Evolutionary conservation across 2,113 vertebrate species (phyloP), one percentile per base, ranked within the genome.

Genomic region (Parus major): DNA sequence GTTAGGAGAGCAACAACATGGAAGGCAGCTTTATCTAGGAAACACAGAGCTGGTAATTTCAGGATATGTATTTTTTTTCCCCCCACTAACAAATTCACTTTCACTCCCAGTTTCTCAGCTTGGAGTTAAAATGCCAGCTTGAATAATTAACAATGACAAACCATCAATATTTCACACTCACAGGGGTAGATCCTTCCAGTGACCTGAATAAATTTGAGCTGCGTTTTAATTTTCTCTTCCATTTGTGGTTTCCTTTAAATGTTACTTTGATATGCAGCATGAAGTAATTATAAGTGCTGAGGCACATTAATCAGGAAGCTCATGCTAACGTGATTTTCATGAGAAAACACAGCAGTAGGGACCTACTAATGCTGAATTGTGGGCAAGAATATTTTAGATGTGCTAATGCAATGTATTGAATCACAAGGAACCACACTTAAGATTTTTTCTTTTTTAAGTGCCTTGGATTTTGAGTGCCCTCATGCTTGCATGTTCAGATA

Each of bases 71-170:
- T 35, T 44, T 71, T 69, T 82, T 68, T 81, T 4, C 2, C 6
- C 6, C 60, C 13, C 52, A 46, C 71, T 83, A 68, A 84, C 70
- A 87, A 88, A 93, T 90, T 86, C 23, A 33, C 50, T 82, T 85
- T 77, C 66, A 60, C 49, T 89, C 80, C 59, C 65, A 75, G 68
- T 81, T 93, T 95, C 82, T 75, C 44, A 92, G 76, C 83, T 91
- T 90, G 77, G 90, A 92, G 83, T 86, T 66, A 84, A 95, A 96
- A 96, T 96, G 94, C 88, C 96, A 95, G 81, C 87, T 93, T 96
- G 95, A 95, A 96, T 97, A 97, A 97, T 97, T 96, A 97, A 96
- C 96, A 97, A 47, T 92, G 96, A 96, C 91, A 97, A 96, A 95
- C 88, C 93, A 96, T 97, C 94, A 96, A 96, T 97, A 97, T 97